phyloP scores from a whole-genome alignment of 2,888 invertebrate genomes.

The Pocota personata region DNA sequence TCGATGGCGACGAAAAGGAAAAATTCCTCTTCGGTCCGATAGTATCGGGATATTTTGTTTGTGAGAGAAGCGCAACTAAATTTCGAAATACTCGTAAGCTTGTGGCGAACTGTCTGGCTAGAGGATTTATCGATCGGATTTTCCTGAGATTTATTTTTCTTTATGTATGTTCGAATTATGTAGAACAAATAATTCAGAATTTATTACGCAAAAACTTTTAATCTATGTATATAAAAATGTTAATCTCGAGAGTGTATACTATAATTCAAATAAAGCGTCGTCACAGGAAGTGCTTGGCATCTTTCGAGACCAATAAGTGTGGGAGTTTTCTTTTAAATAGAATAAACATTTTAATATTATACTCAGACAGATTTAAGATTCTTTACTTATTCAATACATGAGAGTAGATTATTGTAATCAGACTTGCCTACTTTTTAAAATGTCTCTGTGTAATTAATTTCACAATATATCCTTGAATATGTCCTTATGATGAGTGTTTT shows the following conservation, averaged over 20 bases:
- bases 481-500: too few species aligned
- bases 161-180: conserved; percentile 30
- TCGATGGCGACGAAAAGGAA: conserved; percentile 39
- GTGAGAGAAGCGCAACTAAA: neutral
- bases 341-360: too few species aligned
- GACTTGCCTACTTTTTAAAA: too few species aligned
- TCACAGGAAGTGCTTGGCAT: neutral
- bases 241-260: neutral
- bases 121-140: conserved; percentile 53
- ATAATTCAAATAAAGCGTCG: neutral
- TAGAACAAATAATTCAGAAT: conserved; percentile 36
- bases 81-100: conserved; percentile 20
- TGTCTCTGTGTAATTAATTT: too few species aligned
- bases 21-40: conserved; percentile 14
- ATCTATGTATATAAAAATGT: neutral
- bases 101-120: conserved; percentile 36
- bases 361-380: too few species aligned
- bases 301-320: neutral
- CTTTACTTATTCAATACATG: too few species aligned
- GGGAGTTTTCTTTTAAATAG: neutral
- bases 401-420: too few species aligned
- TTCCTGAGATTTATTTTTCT: conserved; percentile 41
- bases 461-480: too few species aligned
- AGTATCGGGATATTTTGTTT: neutral
- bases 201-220: conserved; percentile 4